Percentiles rank a stretch among this genome's conserved stretches.
Conservation (phyloP, 1,140 invertebrate genomes). For the Brachionus angularis region DNA sequence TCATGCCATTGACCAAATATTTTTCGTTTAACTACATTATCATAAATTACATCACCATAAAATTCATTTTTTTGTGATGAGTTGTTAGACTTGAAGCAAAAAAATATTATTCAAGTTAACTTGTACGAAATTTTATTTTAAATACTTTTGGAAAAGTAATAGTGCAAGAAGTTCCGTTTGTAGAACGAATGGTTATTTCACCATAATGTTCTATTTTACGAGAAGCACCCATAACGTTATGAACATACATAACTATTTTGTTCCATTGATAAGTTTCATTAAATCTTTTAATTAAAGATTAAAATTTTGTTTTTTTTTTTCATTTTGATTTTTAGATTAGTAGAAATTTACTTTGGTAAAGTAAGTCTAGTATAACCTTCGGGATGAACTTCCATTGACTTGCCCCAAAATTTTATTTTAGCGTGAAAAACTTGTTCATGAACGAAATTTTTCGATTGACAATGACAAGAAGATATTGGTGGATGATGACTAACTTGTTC, state of each 20-base stretch:
- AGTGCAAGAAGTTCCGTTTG: constrained; percentile 67
- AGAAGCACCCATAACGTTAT: constrained; percentile 72
- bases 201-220: constrained; percentile 82
- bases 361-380: constrained; percentile 58
- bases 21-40: constrained; percentile 41
- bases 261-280: constrained; percentile 73
- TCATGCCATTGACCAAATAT: constrained; percentile 45
- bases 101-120: not conserved
- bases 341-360: constrained; percentile 56
- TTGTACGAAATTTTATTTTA: no score
- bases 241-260: constrained; percentile 81
- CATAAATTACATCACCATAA: constrained; percentile 23
- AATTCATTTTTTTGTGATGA: constrained; percentile 41
- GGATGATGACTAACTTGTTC: constrained; percentile 64
- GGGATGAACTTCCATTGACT: constrained; percentile 59
- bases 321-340: not conserved
- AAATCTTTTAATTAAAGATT: constrained; percentile 49
- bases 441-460: constrained; percentile 64
- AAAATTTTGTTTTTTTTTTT: not conserved
- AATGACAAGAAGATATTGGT: constrained; percentile 55
- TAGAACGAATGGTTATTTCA: constrained; percentile 67
- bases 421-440: constrained; percentile 68
- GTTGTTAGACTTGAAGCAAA: not conserved
- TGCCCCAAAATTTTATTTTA: constrained; percentile 60
- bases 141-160: constrained; percentile 76